Base-by-base conservation (phyloP, 2,113 vertebrate species). In the Onychorhynchus coronatus region DNA sequence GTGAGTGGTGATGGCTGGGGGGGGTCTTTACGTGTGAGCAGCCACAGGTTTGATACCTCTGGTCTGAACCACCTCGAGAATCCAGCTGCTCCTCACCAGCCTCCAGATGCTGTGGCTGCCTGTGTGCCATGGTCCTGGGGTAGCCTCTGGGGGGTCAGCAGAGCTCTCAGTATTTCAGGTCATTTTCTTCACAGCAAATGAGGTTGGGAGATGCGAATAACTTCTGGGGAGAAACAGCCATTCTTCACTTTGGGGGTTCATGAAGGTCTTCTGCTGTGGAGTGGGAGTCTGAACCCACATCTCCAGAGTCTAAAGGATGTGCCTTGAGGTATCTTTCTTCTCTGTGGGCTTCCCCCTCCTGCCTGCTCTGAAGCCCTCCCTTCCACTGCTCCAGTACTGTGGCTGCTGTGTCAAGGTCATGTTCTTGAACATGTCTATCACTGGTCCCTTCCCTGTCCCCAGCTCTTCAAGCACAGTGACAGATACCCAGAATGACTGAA, bases 91-190 rank as follows among this genome's bases (percentile, higher is more conserved):
- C 20, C 28, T 85, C 1, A 1, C 42, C 22, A 73, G 21, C 44
- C 9, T n/a, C 58, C 66, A n/a, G 37, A 31, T 47, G 50, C 15
- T 8, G 50, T 14, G 20, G 24, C 28, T 66, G n/a, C n/a, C 61
- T 53, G 25, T 1, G 0, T 49, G 68, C 39, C 41, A 5, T 0
- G 1, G n/a, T 47, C 44, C 14, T 1, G 0, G 27, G 53, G 53
- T 13, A 37, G 30, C 25, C 25, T 67, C 55, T 35, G 39, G 41
- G 22, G 70, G 20, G 39, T 31, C 13, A 11, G 5, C 21, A 1
- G 2, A 24, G 17, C 41, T 80, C 39, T 61, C 22, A 47, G 61
- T 8, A 7, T 61, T 68, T 55, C 47, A 23, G 35, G 76, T 50
- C 44, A 42, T 44, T 86, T 80, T 75, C 68, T 75, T 61, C 33